Percentiles rank a stretch among this genome's conserved stretches.
Conservation (phyloP, 1,140 invertebrate species). For the Euwallacea similis region DNA sequence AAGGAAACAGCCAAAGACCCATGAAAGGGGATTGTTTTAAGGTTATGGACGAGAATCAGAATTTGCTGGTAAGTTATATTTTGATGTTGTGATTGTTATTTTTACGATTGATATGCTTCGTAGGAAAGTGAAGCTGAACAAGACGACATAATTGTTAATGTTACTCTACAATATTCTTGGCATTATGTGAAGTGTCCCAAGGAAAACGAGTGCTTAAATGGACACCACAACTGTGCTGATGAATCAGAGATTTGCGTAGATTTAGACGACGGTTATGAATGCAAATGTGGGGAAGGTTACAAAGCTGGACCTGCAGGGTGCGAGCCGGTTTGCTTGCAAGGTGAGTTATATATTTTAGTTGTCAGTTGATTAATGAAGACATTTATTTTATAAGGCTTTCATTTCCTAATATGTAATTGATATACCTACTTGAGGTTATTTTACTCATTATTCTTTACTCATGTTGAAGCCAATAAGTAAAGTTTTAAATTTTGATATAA, state of each 20-base stretch:
- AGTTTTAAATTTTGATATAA: conserved; percentile 11
- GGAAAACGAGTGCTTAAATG: conserved; percentile 92
- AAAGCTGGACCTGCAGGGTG: conserved; percentile 64
- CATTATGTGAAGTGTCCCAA: conserved; percentile 85
- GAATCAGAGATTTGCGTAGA: conserved; percentile 85
- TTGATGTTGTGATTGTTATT: not conserved
- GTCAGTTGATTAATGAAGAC: not conserved
- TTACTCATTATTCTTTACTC: not conserved
- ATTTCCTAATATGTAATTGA: not conserved
- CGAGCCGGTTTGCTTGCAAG: conserved; percentile 79
- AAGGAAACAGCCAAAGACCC: conserved; percentile 72
- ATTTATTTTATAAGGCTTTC: not conserved
- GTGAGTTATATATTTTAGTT: conserved; percentile 25
- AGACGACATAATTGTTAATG: not conserved
- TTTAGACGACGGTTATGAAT: conserved; percentile 71
- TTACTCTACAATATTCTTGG: conserved; percentile 70
- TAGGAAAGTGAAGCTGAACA: conserved; percentile 28
- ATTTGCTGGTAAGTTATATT: conserved; percentile 39
- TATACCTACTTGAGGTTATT: not conserved
- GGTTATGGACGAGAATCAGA: conserved; percentile 47
- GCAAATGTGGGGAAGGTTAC: conserved; percentile 84
- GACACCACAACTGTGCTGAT: conserved; percentile 86
- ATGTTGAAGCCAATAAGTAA: not conserved
- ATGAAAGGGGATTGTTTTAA: conserved; percentile 65
- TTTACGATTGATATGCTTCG: not conserved